Base-by-base conservation (phyloP, 2,888 invertebrate species). In the Pycnomerus fuliginosus region DNA sequence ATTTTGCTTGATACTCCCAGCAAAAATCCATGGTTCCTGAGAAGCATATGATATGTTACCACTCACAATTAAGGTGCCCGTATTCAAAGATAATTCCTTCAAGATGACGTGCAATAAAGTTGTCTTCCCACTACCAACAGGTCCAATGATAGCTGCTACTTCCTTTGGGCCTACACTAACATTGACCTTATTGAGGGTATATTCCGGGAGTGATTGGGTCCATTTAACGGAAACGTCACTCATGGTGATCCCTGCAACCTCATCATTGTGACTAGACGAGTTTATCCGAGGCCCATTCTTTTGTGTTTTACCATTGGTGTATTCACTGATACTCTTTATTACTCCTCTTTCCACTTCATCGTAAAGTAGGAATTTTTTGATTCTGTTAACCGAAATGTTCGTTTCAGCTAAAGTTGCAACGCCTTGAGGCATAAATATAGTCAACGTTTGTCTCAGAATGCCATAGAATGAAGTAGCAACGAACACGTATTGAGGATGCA, bases 401-500 rank as follows among this genome's bases (percentile, higher is more conserved):
- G 38, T 33, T 47, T 48, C 48, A 2, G 43, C 83, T 2, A 79
- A 70, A 36, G 75, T 72, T 1, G 80, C 71, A 23, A 85, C 68
- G 2, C 77, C 85, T 67, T 79, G 62, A 3, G 80, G 85, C 65
- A 80, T 81, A 56, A 77, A 78, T 57, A 83, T 83, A 31, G 82
- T 82, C 71, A 83, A 80, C 2, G 80, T 73, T 11, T 80, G 69
- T 67, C 86, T 79, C 40, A 94, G 74, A 39, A 90, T 86, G 62
- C 92, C 92, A 74, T 90, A 93, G 69, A 92, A 87, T 2, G 93
- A 88, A 10, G 90, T 87, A 33, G 91, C 80, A 37, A 92, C 88
- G 72, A 92, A 93, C 12, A 91, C 89, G 66, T 79, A 80, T 65
- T 90, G 87, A 2, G 94, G 86, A 5, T 82, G 84, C 53, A 94